A percentile compares a stretch with the other conserved stretches of the same genome.
phyloP scores from a whole-genome alignment of 2,888 invertebrate genomes.

The Meloe dianella region DNA sequence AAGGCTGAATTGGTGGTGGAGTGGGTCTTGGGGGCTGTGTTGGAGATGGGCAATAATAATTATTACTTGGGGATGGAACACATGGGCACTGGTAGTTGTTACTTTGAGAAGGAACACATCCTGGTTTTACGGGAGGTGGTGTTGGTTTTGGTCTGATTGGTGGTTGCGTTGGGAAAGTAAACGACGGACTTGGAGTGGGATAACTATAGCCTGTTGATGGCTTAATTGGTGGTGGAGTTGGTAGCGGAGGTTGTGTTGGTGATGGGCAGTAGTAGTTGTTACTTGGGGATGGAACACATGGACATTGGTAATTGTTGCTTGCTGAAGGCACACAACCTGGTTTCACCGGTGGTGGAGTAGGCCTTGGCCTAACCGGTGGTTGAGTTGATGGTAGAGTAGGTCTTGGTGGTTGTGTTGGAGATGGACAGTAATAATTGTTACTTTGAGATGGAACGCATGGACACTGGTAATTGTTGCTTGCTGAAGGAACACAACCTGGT shows the following conservation, averaged over 20 bases:
- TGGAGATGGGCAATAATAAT: constrained; percentile 9
- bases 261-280: background rate
- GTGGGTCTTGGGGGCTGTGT: constrained; percentile 12
- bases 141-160: background rate
- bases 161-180: background rate
- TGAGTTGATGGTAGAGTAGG: background rate
- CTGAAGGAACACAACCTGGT: constrained; percentile 22
- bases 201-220: background rate
- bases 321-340: constrained; percentile 10
- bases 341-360: background rate
- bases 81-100: constrained; percentile 11
- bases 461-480: constrained; percentile 15
- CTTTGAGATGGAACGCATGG: background rate
- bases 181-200: constrained; percentile 10
- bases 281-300: background rate
- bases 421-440: background rate
- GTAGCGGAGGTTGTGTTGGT: constrained; percentile 12
- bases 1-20: constrained; percentile 15
- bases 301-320: constrained; percentile 11
- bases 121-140: constrained; percentile 8
- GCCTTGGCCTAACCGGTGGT: background rate
- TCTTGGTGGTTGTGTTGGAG: background rate
- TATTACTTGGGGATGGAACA: background rate
- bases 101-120: constrained; percentile 4
- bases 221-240: constrained; percentile 20